A percentile compares a stretch with the other conserved stretches of the same genome.
phyloP scores from a whole-genome alignment of 37 sponge, comb jelly and placozoan species.

The Hormiphora californensis region DNA sequence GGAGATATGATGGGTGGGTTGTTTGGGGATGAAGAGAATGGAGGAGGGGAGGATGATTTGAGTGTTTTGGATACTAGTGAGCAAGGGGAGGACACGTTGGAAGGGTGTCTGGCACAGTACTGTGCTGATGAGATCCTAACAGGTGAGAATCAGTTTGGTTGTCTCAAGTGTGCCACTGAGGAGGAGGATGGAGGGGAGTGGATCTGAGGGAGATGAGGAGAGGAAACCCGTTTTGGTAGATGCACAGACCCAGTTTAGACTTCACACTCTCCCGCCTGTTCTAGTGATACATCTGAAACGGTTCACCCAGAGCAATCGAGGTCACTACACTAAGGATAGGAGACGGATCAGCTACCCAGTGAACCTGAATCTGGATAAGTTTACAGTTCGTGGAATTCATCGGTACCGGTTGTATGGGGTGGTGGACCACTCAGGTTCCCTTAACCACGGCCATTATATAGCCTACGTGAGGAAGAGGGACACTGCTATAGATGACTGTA shows the following conservation, averaged over 20 bases:
- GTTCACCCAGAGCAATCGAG: slow-evolving; percentile 66
- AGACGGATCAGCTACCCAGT: slow-evolving; percentile 70
- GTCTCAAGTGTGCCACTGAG: slow-evolving; percentile 64
- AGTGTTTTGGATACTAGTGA: not conserved
- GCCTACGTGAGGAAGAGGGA: slow-evolving; percentile 69
- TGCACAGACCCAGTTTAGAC: slow-evolving; percentile 72
- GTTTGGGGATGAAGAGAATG: not conserved
- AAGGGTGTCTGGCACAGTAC: slow-evolving; percentile 62
- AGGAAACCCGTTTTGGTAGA: slow-evolving; percentile 55
- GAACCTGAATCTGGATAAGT: slow-evolving; percentile 68
- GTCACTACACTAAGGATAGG: slow-evolving; percentile 67
- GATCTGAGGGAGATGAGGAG: not conserved
- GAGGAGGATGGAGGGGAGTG: slow-evolving; percentile 45
- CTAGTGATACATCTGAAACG: slow-evolving; percentile 89
- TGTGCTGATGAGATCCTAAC: slow-evolving; percentile 62
- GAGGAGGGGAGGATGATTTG: not conserved
- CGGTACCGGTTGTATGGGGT: slow-evolving; percentile 85
- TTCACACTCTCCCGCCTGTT: slow-evolving; percentile 63
- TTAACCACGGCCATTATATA: slow-evolving; percentile 86
- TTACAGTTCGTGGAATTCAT: slow-evolving; percentile 61
- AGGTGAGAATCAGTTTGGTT: slow-evolving; percentile 73
- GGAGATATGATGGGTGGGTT: no score
- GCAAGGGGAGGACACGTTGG: slow-evolving; percentile 41
- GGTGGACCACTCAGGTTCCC: slow-evolving; percentile 80
- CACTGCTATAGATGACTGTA: not conserved